Evolutionary conservation across 2,797 vertebrate genomes (phyloP).

Genomic region (Gobionotothen gibberifrons): DNA sequence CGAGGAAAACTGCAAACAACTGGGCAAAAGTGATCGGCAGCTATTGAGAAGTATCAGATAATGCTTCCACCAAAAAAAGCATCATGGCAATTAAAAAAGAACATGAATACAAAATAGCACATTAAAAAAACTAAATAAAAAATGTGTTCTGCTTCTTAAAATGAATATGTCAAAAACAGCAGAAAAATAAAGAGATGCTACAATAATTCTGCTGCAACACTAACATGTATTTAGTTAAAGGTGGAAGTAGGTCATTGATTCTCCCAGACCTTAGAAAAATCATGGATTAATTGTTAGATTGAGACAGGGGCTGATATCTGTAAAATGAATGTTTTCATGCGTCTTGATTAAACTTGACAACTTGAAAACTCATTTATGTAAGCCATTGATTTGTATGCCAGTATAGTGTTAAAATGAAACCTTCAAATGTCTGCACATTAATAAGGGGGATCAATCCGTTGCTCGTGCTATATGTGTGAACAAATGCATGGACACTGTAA

Average conservation of each 20-base stretch:
- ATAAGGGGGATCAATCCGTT: constrained; percentile 55
- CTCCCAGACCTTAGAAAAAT: constrained; percentile 6
- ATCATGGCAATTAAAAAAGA: not conserved
- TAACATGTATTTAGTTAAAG: not conserved
- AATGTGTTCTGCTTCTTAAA: not conserved
- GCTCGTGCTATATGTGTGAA: constrained; percentile 35
- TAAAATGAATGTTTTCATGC: constrained; percentile 47
- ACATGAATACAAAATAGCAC: not conserved
- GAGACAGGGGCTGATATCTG: constrained; percentile 26
- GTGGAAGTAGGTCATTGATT: not conserved
- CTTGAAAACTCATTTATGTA: constrained; percentile 57
- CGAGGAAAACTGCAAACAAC: not conserved
- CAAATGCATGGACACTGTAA: constrained; percentile 22
- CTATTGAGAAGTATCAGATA: not conserved
- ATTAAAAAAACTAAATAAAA: not conserved
- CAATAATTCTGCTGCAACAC: not conserved
- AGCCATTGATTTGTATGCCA: constrained; percentile 60
- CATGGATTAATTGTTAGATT: constrained; percentile 1
- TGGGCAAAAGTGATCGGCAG: not conserved
- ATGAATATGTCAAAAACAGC: not conserved
- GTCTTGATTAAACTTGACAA: constrained; percentile 58
- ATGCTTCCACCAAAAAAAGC: not conserved
- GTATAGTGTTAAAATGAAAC: constrained; percentile 56
- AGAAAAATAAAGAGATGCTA: not conserved
- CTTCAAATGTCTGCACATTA: constrained; percentile 55